Evolutionary conservation across 2,888 invertebrate genomes (phyloP).

Genomic region (Mamestra brassicae): DNA sequence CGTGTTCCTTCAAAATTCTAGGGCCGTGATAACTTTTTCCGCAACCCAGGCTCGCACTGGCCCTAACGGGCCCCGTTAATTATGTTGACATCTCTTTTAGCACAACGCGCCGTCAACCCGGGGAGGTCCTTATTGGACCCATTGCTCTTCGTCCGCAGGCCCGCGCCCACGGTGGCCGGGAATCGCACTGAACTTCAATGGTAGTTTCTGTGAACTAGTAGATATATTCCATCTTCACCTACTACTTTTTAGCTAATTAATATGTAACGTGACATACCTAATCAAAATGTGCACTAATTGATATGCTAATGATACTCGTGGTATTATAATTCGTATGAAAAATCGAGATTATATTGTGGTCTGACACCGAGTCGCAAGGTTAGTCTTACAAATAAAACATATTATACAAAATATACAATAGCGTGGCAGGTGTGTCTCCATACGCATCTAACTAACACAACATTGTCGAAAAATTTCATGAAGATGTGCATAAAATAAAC

Average conservation of each 20-base stretch:
- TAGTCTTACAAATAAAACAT: conserved; percentile 4
- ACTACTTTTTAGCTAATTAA: neutral
- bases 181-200: too few relatives aligned
- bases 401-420: neutral
- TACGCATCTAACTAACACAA: conserved; percentile 1
- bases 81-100: too few relatives aligned
- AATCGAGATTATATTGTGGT: neutral
- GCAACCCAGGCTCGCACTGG: too few relatives aligned
- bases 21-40: too few relatives aligned
- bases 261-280: neutral
- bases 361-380: conserved; percentile 30
- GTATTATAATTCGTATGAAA: neutral
- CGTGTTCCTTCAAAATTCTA: too few relatives aligned
- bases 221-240: too few relatives aligned
- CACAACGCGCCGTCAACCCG: too few relatives aligned
- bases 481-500: conserved; percentile 30
- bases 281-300: neutral
- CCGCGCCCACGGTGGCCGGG: too few relatives aligned
- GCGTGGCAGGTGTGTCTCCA: neutral
- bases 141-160: too few relatives aligned
- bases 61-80: too few relatives aligned
- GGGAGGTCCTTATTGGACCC: too few relatives aligned
- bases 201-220: too few relatives aligned
- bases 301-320: neutral
- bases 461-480: neutral